Conservation (phyloP, 2,797 vertebrate species). For the Triplophysa yarkandensis region DNA sequence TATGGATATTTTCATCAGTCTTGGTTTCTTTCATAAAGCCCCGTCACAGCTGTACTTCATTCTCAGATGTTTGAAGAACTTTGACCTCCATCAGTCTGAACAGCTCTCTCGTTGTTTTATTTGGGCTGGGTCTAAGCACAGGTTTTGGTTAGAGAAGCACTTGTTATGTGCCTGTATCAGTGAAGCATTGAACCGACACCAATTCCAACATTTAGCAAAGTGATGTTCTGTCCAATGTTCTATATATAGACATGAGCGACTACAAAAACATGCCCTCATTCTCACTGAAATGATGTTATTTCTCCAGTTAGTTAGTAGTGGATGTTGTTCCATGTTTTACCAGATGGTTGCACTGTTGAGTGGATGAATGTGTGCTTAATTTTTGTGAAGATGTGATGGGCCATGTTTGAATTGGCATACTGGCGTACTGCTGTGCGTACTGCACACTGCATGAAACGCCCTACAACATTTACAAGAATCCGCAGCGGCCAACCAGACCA, state of each 20-base stretch:
- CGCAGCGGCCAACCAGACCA: not conserved
- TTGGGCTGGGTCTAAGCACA: not conserved
- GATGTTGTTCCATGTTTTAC: conserved; percentile 2
- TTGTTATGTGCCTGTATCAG: not conserved
- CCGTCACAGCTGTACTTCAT: not conserved
- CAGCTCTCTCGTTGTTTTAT: not conserved
- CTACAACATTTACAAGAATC: not conserved
- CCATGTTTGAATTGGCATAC: not conserved
- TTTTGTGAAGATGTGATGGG: not conserved
- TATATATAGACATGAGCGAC: not conserved
- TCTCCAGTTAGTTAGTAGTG: not conserved
- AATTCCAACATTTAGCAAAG: not conserved
- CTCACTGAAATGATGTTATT: not conserved
- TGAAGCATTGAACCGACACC: too few species aligned
- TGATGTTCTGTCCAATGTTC: not conserved
- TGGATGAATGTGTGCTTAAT: not conserved
- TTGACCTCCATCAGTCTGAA: not conserved
- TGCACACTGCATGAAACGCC: not conserved
- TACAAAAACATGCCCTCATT: not conserved
- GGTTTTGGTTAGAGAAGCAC: not conserved
- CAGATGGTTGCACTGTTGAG: conserved; percentile 21
- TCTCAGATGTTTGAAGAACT: not conserved
- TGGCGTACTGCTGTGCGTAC: not conserved
- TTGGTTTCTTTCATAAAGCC: not conserved
- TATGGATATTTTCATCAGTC: not conserved